phyloP scores from a whole-genome alignment of 2,888 invertebrate species.

The Anarsia innoxiella region DNA sequence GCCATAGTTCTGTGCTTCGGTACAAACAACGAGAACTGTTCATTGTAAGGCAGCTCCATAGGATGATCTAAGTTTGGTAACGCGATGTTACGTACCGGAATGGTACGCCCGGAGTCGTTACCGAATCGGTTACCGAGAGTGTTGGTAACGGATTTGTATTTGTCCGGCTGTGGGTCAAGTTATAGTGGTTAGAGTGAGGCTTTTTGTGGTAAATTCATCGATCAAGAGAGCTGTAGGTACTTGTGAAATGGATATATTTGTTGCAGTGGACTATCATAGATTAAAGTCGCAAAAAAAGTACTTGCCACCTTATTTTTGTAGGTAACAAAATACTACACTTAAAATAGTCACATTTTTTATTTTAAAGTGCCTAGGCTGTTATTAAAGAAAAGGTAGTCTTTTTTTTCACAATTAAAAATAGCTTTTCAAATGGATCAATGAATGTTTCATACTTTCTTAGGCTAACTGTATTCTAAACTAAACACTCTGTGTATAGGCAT shows the following conservation, averaged over 20 bases:
- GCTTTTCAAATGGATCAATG: too few relatives aligned
- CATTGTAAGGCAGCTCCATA: conserved; percentile 76
- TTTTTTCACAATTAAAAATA: too few relatives aligned
- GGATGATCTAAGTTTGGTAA: conserved; percentile 79
- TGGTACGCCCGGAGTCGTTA: conserved; percentile 55
- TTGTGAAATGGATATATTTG: too few relatives aligned
- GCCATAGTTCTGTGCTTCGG: conserved; percentile 81
- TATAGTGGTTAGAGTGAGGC: not conserved
- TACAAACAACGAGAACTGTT: conserved; percentile 82
- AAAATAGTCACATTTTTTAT: too few relatives aligned
- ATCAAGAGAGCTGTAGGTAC: conserved; percentile 3
- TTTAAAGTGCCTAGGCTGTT: too few relatives aligned
- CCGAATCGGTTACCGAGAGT: conserved; percentile 76
- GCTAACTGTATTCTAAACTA: too few relatives aligned
- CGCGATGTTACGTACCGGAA: conserved; percentile 76
- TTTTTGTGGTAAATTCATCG: too few relatives aligned
- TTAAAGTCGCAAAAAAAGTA: not conserved
- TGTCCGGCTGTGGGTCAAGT: conserved; percentile 45
- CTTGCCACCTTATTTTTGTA: not conserved
- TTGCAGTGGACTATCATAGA: not conserved
- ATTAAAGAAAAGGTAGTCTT: too few relatives aligned
- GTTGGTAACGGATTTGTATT: conserved; percentile 41
- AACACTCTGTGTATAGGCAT: too few relatives aligned
- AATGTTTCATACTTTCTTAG: too few relatives aligned
- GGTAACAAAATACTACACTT: too few relatives aligned